Evolutionary conservation across 2,113 vertebrate species (phyloP).

Genomic region (Pimephales promelas): DNA sequence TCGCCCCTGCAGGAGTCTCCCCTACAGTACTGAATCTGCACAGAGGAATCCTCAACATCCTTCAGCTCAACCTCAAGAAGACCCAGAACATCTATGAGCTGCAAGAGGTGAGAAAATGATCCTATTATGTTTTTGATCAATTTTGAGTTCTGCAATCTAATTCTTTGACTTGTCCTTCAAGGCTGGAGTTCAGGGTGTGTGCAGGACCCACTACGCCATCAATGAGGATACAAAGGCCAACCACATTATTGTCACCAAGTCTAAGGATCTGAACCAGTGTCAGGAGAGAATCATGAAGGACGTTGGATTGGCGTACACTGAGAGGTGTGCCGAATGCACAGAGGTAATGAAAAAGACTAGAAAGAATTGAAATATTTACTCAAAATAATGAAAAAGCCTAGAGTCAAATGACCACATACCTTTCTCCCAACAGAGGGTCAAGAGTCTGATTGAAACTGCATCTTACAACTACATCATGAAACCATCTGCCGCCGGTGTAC

Average conservation of each 20-base stretch:
- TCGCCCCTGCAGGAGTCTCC: conserved; percentile 69
- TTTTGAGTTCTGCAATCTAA: not conserved
- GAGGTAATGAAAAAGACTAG: conserved; percentile 68
- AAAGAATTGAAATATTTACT: not conserved
- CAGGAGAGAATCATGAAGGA: conserved; percentile 76
- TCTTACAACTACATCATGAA: conserved; percentile 79
- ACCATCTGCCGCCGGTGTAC: conserved; percentile 53
- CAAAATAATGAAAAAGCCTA: not conserved
- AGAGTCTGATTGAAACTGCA: conserved; percentile 74
- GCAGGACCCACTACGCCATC: conserved; percentile 80
- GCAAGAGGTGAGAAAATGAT: conserved; percentile 75
- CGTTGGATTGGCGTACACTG: conserved; percentile 75
- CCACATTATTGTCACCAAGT: conserved; percentile 72
- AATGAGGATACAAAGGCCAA: conserved; percentile 75
- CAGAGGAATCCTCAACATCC: conserved; percentile 77
- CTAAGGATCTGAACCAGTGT: conserved; percentile 80
- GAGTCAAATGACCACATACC: too few species aligned
- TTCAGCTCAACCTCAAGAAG: conserved; percentile 79
- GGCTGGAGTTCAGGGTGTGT: conserved; percentile 83
- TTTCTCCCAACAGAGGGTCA: conserved; percentile 67
- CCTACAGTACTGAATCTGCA: conserved; percentile 74
- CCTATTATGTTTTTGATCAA: not conserved
- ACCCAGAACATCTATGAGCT: conserved; percentile 80
- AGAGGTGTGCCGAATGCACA: conserved; percentile 67
- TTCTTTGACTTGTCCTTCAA: conserved; percentile 54